Conservation (phyloP, 2,113 vertebrate species). For the Rhabdomys dilectus region DNA sequence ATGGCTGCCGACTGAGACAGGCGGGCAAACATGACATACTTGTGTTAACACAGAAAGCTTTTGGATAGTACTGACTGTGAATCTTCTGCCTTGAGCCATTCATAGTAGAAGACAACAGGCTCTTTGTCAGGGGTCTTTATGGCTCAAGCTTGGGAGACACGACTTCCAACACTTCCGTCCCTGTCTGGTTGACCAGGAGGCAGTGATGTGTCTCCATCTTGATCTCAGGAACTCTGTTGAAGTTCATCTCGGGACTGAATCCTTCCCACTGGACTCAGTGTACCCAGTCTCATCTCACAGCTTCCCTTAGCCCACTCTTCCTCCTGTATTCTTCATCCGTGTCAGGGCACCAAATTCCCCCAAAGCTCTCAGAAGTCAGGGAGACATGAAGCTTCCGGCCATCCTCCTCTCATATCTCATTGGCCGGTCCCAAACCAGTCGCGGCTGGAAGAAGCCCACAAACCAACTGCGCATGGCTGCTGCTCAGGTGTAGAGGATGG, state of each 20-base stretch:
- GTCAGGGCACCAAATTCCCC: no score
- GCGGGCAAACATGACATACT: rapidly evolving
- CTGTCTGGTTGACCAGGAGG: neutral
- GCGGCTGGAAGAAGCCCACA: neutral
- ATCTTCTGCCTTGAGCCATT: neutral
- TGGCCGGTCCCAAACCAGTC: neutral
- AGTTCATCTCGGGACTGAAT: rapidly evolving
- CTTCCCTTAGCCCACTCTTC: rapidly evolving
- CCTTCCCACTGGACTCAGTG: rapidly evolving
- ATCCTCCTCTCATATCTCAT: neutral
- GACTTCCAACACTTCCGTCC: neutral
- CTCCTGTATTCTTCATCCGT: rapidly evolving
- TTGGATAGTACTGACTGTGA: no score
- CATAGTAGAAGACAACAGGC: rapidly evolving
- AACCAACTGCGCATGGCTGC: neutral
- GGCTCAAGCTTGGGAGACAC: neutral
- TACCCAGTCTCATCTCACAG: rapidly evolving
- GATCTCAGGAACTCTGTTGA: neutral
- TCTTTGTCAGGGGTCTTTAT: rapidly evolving
- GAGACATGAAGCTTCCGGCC: neutral
- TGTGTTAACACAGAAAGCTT: neutral
- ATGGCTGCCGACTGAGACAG: neutral
- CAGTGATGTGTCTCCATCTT: rapidly evolving
- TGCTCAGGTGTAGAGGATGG: rapidly evolving
- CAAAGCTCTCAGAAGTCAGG: neutral